Conservation (phyloP, 2,797 vertebrate genomes). For the Mormyrus hasselquistii region DNA sequence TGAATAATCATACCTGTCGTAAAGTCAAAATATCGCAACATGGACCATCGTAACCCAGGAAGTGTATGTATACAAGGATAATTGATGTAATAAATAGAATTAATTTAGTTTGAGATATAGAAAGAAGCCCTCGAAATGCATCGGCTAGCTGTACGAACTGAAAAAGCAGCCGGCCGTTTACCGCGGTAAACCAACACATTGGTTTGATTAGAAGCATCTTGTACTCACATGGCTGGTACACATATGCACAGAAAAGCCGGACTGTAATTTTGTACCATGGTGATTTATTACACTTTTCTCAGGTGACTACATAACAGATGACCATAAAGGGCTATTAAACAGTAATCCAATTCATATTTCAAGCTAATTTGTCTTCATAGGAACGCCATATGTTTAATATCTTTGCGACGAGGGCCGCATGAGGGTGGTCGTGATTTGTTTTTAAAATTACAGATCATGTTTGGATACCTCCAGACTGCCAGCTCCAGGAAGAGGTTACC, state of each 20-base stretch:
- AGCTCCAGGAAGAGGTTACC: slow-evolving; percentile 49
- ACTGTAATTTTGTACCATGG: slow-evolving; percentile 36
- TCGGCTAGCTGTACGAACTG: neutral
- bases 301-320: slow-evolving; percentile 55
- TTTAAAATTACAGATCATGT: slow-evolving; percentile 27
- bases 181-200: neutral
- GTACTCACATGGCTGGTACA: slow-evolving; percentile 45
- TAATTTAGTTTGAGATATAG: neutral
- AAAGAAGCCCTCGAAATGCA: neutral
- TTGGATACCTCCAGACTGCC: slow-evolving; percentile 49
- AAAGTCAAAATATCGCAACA: neutral
- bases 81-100: neutral
- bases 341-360: slow-evolving; percentile 54
- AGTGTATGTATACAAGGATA: neutral
- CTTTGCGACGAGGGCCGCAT: slow-evolving; percentile 42
- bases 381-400: slow-evolving; percentile 52
- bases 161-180: neutral
- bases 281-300: slow-evolving; percentile 54
- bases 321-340: slow-evolving; percentile 51
- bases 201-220: neutral
- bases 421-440: slow-evolving; percentile 36
- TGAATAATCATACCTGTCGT: neutral
- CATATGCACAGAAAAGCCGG: slow-evolving; percentile 35
- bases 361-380: slow-evolving; percentile 55
- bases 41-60: neutral